A percentile compares a stretch with the other conserved stretches of the same genome.
Conservation (phyloP, 1,140 invertebrate genomes). For the Formica exsecta region DNA sequence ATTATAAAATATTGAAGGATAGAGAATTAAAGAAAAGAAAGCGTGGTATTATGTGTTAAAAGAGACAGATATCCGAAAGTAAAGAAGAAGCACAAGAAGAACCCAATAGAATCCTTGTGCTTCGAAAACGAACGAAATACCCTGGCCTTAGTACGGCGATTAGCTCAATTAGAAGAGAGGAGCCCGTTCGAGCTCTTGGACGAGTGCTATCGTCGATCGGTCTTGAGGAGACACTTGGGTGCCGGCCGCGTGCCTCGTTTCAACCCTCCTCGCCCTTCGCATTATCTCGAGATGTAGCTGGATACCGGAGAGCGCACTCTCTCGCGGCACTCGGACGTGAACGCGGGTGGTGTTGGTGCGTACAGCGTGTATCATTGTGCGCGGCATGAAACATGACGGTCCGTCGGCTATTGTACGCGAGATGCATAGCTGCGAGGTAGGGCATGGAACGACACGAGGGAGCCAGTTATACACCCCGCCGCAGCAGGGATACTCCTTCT, state of each 20-base stretch:
- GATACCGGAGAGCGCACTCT: slow-evolving; percentile 66
- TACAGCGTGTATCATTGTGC: slow-evolving; percentile 83
- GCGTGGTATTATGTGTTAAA: background rate
- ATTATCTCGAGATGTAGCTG: slow-evolving; percentile 84
- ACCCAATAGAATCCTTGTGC: slow-evolving; percentile 3
- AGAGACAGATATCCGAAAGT: background rate
- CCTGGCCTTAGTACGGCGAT: slow-evolving; percentile 34
- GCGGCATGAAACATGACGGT: slow-evolving; percentile 83
- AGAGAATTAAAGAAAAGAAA: background rate
- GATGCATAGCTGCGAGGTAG: slow-evolving; percentile 79
- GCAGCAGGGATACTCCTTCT: slow-evolving; percentile 26
- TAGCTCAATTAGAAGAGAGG: slow-evolving; percentile 60
- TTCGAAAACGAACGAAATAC: slow-evolving; percentile 22
- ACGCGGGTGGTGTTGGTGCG: slow-evolving; percentile 70
- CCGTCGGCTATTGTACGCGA: slow-evolving; percentile 82
- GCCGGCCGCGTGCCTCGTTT: slow-evolving; percentile 68
- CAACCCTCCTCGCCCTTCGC: slow-evolving; percentile 61
- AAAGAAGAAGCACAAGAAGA: background rate
- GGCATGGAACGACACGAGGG: slow-evolving; percentile 64
- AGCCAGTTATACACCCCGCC: slow-evolving; percentile 65
- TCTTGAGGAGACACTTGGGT: slow-evolving; percentile 57
- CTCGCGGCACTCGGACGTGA: slow-evolving; percentile 27
- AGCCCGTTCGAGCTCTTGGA: background rate
- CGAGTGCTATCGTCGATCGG: slow-evolving; percentile 58
- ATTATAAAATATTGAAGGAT: background rate